These are phyloP conservation scores for Hydroisotoma schaefferi DNA, from an alignment of 2,888 invertebrate species.

Conservation along the genomic window DNA sequence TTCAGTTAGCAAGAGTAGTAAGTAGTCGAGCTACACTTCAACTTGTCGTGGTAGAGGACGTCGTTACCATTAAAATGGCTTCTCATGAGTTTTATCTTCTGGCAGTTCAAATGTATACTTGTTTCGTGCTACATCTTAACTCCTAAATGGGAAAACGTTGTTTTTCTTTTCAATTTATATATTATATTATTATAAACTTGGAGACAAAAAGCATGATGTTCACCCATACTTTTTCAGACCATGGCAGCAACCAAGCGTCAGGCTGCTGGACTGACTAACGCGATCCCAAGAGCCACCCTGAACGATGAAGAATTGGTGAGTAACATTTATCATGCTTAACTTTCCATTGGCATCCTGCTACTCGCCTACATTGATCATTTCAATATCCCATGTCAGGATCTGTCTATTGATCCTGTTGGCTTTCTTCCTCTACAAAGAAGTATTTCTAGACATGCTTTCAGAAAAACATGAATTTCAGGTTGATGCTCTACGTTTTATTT, in stretches of 20 bases:
- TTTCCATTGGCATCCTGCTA: background rate
- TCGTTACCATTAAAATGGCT: no score
- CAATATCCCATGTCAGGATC: conserved; percentile 3
- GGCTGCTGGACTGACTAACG: conserved; percentile 87
- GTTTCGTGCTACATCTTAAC: background rate
- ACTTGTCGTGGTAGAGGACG: no score
- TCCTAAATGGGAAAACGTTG: background rate
- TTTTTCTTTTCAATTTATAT: background rate
- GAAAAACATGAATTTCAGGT: no score
- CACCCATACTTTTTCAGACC: conserved; percentile 71
- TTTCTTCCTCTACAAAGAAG: conserved; percentile 6
- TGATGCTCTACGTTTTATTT: no score
- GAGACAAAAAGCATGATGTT: no score
- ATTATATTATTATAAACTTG: background rate
- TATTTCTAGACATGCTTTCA: no score
- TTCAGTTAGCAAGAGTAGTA: no score
- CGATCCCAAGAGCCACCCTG: conserved; percentile 91
- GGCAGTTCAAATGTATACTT: no score
- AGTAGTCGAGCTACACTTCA: no score
- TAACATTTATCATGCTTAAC: conserved; percentile 40
- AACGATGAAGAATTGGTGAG: conserved; percentile 99
- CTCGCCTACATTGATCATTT: background rate
- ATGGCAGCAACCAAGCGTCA: conserved; percentile 99
- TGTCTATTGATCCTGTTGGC: background rate
- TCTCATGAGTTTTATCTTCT: no score